Conservation (phyloP, 2,797 vertebrate species). For the Eremophila alpestris region DNA sequence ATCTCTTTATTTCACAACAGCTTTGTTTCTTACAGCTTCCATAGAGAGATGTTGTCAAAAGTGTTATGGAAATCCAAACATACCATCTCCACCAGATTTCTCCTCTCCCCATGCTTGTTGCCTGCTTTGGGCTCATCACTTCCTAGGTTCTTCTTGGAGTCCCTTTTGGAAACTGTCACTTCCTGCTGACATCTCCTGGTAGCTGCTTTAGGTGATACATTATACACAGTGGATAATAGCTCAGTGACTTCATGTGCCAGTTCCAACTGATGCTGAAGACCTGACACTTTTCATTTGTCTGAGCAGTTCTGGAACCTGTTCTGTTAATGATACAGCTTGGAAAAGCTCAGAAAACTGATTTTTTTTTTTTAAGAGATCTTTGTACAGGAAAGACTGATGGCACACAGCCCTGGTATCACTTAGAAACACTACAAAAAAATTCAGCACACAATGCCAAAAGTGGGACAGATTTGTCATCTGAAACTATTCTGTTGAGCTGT, state of each 20-base stretch:
- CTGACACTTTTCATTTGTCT: neutral
- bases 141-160: neutral
- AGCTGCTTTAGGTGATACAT: neutral
- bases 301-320: neutral
- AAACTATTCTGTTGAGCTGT: neutral
- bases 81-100: neutral
- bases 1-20: neutral
- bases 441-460: neutral
- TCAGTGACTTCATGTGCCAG: neutral
- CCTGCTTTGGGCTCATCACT: neutral
- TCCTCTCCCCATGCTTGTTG: neutral
- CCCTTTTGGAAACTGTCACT: neutral
- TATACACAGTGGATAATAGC: rapidly evolving
- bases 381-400: neutral
- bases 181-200: neutral
- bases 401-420: neutral
- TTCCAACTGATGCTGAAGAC: neutral
- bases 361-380: neutral
- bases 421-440: neutral
- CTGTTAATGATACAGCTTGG: neutral
- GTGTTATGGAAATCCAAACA: neutral
- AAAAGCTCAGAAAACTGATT: neutral
- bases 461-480: neutral
- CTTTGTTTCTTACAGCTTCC: neutral
- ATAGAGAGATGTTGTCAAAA: neutral